These are phyloP conservation scores for Xestia rhomboidea DNA, from an alignment of 2,888 invertebrate species.

Conservation along the genomic window DNA sequence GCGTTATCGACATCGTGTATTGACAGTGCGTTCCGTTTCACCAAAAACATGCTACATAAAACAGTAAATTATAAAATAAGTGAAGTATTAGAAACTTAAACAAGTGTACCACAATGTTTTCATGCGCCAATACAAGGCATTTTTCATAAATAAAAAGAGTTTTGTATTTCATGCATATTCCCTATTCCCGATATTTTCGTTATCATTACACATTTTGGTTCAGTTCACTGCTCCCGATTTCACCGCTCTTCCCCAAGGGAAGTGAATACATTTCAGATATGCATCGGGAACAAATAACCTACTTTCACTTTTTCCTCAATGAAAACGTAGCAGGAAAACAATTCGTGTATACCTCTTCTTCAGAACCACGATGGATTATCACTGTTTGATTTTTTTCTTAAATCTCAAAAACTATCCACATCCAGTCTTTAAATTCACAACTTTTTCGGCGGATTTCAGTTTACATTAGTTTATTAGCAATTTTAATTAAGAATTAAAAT, in stretches of 20 bases:
- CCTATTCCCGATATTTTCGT: background rate
- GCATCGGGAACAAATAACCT: slow-evolving; percentile 3
- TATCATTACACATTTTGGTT: slow-evolving; percentile 1
- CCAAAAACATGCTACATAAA: no score
- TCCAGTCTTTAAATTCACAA: no score
- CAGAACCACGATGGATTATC: no score
- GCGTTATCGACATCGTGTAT: no score
- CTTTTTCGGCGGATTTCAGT: background rate
- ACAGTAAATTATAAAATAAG: no score
- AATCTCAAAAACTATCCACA: no score
- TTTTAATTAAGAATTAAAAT: background rate
- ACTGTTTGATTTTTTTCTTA: background rate
- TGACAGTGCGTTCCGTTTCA: no score
- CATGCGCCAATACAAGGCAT: no score
- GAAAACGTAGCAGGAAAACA: background rate
- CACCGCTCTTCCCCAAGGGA: background rate
- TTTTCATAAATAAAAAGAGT: no score
- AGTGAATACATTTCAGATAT: slow-evolving; percentile 19
- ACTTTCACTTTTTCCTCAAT: background rate
- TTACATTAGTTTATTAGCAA: background rate
- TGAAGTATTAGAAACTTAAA: no score
- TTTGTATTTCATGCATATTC: no score
- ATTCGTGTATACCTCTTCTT: background rate
- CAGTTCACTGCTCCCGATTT: slow-evolving; percentile 5
- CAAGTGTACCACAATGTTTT: no score